phyloP scores from a whole-genome alignment of 2,888 invertebrate genomes.

The Drosophila pseudotakahashii region DNA sequence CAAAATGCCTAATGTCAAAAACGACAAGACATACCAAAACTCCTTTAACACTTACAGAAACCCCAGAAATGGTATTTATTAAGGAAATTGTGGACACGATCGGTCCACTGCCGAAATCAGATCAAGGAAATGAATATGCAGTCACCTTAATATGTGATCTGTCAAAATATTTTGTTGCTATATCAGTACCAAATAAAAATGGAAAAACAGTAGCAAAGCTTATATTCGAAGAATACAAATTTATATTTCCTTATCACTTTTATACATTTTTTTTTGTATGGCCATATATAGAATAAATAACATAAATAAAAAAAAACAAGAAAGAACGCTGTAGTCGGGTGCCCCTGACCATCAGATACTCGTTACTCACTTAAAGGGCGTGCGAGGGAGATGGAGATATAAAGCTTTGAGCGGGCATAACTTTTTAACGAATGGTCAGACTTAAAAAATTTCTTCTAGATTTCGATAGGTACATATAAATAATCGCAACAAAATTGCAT shows the following conservation, averaged over 20 bases:
- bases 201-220: neutral
- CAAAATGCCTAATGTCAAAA: conserved; percentile 6
- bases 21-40: neutral
- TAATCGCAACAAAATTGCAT: no score
- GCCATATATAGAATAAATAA: no score
- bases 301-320: neutral
- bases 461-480: no score
- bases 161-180: neutral
- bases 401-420: no score
- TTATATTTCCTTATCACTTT: no score
- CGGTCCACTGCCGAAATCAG: conserved; percentile 2
- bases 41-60: conserved; percentile 3
- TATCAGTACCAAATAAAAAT: neutral
- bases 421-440: no score
- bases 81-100: conserved; percentile 1
- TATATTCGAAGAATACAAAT: neutral
- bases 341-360: no score
- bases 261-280: neutral
- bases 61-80: neutral
- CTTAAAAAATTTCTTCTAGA: no score
- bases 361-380: no score
- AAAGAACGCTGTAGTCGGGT: no score
- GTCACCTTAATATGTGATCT: neutral
- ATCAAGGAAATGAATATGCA: conserved; percentile 2
- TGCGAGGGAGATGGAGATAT: no score